Base-by-base conservation (phyloP, 2,888 invertebrate genomes). In the Apamea sordens region DNA sequence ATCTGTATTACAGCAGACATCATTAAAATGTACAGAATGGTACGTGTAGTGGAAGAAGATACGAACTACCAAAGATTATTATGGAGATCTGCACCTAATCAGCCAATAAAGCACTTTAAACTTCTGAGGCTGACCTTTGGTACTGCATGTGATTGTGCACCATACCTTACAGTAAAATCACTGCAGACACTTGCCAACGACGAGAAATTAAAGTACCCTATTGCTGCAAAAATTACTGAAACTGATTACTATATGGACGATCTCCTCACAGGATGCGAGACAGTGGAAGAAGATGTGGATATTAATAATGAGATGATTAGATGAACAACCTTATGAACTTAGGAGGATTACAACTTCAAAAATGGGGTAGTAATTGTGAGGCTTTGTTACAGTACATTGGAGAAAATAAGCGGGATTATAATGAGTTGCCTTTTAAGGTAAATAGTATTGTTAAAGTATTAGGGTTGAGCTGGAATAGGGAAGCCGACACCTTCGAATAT, bases 321-420 rank as follows among this genome's bases (percentile, higher is more conserved):
- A 21, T 53, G 50, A 53, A 53, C 21, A 53, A 21, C 6, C 56
- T 56, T 56, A 56, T 56, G 24, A 56, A 56, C 56, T 56, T 10
- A 24, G 56, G 56, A 56, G 56, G 56, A 56, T 56, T 24, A 10
- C 28, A 77, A 61, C 47, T 91, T 5, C 89, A 91, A 77, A 90
- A 92, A 74, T 91, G 90, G 90, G 76, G 83, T n/a, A 90, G 87
- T 36, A 91, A 89, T 67, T 78, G 63, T 67, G 18, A 83, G 3
- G 50, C 53, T 1, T 76, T 89, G n/a, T 69, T 90, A 41, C 36
- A 47, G 3, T 50, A 77, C 21, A 77, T 77, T 6, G 69, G 69
- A 69, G n/a, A 13, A 59, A 72, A 67, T 32, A 59, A 72, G 0
- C 28, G 28, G 5, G 24, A 24, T 8, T 6, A 56, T 24, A 56